Evolutionary conservation across 2,797 vertebrate genomes (phyloP).

Genomic region (Alosa sapidissima): DNA sequence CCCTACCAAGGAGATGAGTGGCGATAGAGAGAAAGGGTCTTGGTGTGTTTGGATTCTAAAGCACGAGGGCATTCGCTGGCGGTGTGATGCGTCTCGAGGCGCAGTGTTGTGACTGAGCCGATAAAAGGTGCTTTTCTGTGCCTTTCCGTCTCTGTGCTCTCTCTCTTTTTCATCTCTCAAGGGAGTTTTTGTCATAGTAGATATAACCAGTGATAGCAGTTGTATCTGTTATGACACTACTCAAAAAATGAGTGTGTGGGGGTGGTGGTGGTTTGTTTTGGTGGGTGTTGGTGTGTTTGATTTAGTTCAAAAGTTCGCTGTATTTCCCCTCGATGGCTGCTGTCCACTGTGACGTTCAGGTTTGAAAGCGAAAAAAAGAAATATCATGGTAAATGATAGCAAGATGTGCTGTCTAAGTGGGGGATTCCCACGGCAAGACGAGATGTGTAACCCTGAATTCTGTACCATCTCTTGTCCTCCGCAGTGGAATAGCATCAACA

Average conservation of each 20-base stretch:
- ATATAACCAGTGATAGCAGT: background rate
- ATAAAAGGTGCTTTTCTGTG: slow-evolving; percentile 5
- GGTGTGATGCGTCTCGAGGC: background rate
- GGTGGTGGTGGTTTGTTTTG: background rate
- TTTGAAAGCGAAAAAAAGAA: background rate
- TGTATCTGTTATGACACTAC: background rate
- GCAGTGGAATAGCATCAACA: slow-evolving; percentile 5
- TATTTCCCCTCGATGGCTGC: slow-evolving; percentile 16
- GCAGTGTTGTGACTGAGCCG: background rate
- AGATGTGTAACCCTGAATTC: slow-evolving; percentile 37
- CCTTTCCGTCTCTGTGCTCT: background rate
- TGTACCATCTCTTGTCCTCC: slow-evolving; percentile 31
- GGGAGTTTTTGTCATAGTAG: background rate
- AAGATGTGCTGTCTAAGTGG: slow-evolving; percentile 29
- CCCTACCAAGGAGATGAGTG: slow-evolving; percentile 54
- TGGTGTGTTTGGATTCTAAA: background rate
- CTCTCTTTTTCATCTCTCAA: background rate
- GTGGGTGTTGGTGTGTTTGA: slow-evolving; percentile 20
- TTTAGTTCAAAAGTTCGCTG: slow-evolving; percentile 15
- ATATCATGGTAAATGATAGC: background rate
- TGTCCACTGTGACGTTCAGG: background rate
- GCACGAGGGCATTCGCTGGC: background rate
- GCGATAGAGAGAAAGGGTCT: background rate
- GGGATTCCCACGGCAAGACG: slow-evolving; percentile 46
- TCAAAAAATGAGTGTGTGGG: background rate